Base-by-base conservation (phyloP, 2,888 invertebrate genomes). In the Clistopyga incitator region DNA sequence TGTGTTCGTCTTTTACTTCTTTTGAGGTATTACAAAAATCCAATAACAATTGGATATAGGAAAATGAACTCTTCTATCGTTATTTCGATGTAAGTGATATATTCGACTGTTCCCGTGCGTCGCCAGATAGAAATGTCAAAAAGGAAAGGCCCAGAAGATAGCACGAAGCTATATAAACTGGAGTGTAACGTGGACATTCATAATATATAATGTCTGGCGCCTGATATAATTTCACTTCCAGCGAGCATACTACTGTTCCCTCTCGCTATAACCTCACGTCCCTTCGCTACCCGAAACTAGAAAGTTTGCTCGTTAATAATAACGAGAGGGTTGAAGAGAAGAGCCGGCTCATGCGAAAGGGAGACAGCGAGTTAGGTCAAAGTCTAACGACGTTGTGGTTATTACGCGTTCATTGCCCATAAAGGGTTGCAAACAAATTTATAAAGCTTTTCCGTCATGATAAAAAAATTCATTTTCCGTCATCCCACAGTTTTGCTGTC, bases 231-330 rank as follows among this genome's bases (percentile, higher is more conserved):
- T 45, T 76, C 65, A 67, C 65, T 45, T n/a, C 65, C 54, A 45
- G 45, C 13, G 72, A 56, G 79, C 45, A 70, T 76, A 81, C 81
- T 81, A 81, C 34, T 61, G 72, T 45, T n/a, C 29, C 25, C 59
- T 13, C 59, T 47, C 45, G 23, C 23, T n/a, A 34, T 34, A n/a
- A n/a, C 29, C 68, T 70, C 68, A 23, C 59, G 47, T 61, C n/a
- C 50, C 42, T 59, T 59, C 45, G 38, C 56, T 61, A 59, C 18
- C 75, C 59, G 67, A 79, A 67, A 64, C 71, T 67, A 23, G 47
- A 71, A 81, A 77, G 76, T 81, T 77, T 47, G 65, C 34, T 72
- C 76, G 81, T 81, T 76, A 81, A 81, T 76, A 72, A 81, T 72
- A 81, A 81, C 77, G 71, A 71, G 70, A n/a, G 50, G 25, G 38